These are phyloP conservation scores for Pteronotus mesoamericanus DNA, from an alignment of 2,797 vertebrate species.

Conservation along the genomic window DNA sequence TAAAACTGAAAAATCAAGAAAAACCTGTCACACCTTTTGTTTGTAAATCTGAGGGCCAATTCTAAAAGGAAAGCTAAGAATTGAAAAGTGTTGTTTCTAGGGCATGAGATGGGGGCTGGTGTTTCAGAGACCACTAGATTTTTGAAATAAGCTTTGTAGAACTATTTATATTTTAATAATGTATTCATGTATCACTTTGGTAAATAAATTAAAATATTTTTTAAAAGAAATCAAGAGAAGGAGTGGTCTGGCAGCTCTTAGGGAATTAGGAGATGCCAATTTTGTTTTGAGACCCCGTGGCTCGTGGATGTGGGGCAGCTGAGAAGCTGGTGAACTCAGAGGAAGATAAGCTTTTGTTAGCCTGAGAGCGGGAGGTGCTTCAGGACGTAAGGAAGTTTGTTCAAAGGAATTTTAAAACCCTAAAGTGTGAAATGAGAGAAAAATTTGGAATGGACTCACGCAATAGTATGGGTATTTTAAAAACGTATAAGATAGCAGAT, in stretches of 20 bases:
- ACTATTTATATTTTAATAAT: background rate
- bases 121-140: background rate
- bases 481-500: background rate
- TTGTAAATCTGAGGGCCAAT: background rate
- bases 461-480: background rate
- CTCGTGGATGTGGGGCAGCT: rapidly evolving
- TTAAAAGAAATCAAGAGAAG: background rate
- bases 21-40: background rate
- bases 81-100: background rate
- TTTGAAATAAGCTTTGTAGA: background rate
- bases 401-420: background rate
- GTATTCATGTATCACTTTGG: background rate
- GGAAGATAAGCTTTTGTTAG: background rate
- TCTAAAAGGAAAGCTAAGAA: background rate
- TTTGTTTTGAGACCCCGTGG: background rate
- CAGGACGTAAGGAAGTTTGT: background rate
- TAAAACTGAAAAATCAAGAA: background rate
- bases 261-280: background rate
- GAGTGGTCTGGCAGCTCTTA: background rate
- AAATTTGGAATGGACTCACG: background rate
- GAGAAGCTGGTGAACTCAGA: background rate
- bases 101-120: background rate
- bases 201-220: background rate
- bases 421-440: background rate
- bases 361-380: background rate